Base-by-base conservation (phyloP, 2,113 vertebrate genomes). In the Sciurus niger region DNA sequence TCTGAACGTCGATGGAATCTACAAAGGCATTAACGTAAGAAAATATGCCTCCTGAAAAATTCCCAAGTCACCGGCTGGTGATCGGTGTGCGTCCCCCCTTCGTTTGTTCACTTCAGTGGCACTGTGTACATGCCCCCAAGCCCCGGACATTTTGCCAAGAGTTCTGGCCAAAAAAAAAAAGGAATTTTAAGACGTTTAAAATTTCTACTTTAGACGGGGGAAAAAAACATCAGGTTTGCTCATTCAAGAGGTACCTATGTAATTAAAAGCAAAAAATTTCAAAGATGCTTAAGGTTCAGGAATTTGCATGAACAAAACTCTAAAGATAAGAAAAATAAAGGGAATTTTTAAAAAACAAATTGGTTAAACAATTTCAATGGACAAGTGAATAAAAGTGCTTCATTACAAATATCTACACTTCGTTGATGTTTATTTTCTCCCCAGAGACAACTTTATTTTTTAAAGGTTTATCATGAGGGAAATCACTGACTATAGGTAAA, bases 391-490 rank as follows among this genome's bases (percentile, higher is more conserved):
- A 73, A 90, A 90, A 46, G 73, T 20, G 25, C 78, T 40, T 51
- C 4, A 0, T 70, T 93, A 63, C 87, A 68, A 83, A 96, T 48
- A 48, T 22, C 93, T 96, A 90, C 82, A 79, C 48, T 95, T 92
- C 68, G 1, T 82, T 89, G 9, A 84, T 96, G 76, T 96, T 97
- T 97, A 91, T 98, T 98, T 98, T 98, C 92, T 93, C 97, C 83
- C 53, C 58, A 80, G 92, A 97, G 82, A 97, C 97, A 96, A 6
- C 53, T 98, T 98, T 84, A 80, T 96, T 98, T 98, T 98, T 97
- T 96, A 85, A 96, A 97, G 84, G 73, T 97, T 98, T 98, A 97
- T 98, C 96, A 87, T 34, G 76, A 97, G 95, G 96, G 95, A 98
- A 98, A 98, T 98, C 70, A 84, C 95, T 89, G 86, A 93, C 90